These are phyloP conservation scores for Epinotia ramella DNA, from an alignment of 2,888 invertebrate genomes.

Conservation along the genomic window DNA sequence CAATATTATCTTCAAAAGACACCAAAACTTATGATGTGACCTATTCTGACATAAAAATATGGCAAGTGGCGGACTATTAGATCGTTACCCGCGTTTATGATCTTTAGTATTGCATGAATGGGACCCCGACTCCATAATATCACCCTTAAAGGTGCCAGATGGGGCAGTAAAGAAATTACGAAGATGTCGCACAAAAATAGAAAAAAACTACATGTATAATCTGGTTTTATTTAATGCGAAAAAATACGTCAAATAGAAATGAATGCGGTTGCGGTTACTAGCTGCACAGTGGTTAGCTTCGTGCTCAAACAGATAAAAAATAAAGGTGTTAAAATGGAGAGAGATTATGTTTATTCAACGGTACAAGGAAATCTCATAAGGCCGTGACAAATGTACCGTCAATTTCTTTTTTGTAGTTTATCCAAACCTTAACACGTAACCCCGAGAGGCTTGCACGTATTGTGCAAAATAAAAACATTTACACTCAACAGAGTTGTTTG, in stretches of 20 bases:
- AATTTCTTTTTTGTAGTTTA: conserved; percentile 42
- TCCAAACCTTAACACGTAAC: conserved; percentile 38
- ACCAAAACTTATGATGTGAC: conserved; percentile 32
- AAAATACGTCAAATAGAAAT: conserved; percentile 10
- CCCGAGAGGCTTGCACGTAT: conserved; percentile 38
- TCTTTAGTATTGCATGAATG: conserved; percentile 40
- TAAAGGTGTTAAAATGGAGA: conserved; percentile 11
- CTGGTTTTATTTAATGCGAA: conserved; percentile 11
- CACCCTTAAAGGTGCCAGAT: conserved; percentile 42
- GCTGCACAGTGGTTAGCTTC: conserved; percentile 18
- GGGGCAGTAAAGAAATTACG: conserved; percentile 42
- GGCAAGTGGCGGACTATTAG: conserved; percentile 33
- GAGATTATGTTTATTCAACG: conserved; percentile 17
- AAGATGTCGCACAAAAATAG: conserved; percentile 20
- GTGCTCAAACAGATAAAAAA: conserved; percentile 15
- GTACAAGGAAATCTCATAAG: conserved; percentile 21
- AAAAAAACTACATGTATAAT: conserved; percentile 11
- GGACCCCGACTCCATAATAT: conserved; percentile 31
- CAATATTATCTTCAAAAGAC: conserved; percentile 3
- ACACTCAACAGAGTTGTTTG: conserved; percentile 51
- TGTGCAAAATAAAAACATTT: conserved; percentile 54
- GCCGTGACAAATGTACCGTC: conserved; percentile 37
- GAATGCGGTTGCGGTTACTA: background rate
- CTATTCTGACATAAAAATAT: conserved; percentile 41
- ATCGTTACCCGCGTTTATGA: conserved; percentile 43